Conservation (phyloP, 2,797 vertebrate genomes). For the Falco cherrug region DNA sequence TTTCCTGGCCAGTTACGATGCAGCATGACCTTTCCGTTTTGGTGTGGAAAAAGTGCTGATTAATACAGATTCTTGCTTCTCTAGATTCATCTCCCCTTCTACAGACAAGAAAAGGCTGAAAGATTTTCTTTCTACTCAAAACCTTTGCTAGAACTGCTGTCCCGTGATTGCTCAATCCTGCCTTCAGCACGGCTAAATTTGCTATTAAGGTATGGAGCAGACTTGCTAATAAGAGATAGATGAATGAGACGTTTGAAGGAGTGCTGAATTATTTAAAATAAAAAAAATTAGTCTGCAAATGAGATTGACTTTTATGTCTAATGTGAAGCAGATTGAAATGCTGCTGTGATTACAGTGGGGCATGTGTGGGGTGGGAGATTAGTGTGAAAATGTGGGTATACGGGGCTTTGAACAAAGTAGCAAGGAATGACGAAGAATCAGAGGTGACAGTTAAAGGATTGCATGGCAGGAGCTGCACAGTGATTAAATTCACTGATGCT, state of each 20-base stretch:
- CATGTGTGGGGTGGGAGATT: conserved; percentile 64
- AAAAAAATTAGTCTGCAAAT: conserved; percentile 33
- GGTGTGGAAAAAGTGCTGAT: conserved; percentile 26
- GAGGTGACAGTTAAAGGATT: conserved; percentile 69
- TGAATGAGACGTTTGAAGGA: conserved; percentile 13
- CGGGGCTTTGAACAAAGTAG: conserved; percentile 1
- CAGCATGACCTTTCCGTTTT: conserved; percentile 39
- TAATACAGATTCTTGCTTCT: conserved; percentile 19
- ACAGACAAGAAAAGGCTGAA: background rate
- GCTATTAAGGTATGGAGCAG: background rate
- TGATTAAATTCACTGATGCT: conserved; percentile 87
- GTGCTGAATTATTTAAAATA: conserved; percentile 47
- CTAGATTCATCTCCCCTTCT: background rate
- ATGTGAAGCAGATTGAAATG: conserved; percentile 66
- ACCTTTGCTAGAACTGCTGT: background rate
- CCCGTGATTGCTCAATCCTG: background rate
- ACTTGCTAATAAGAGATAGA: conserved; percentile 31
- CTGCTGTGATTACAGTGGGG: conserved; percentile 74
- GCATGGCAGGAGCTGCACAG: conserved; percentile 64
- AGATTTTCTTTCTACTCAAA: background rate
- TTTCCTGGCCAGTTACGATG: conserved; percentile 33
- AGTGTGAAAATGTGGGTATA: background rate
- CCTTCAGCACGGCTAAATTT: background rate
- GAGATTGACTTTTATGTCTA: conserved; percentile 27
- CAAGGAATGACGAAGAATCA: conserved; percentile 72